Base-by-base conservation (phyloP, 2,888 invertebrate genomes). In the Cryptocephalus primarius region DNA sequence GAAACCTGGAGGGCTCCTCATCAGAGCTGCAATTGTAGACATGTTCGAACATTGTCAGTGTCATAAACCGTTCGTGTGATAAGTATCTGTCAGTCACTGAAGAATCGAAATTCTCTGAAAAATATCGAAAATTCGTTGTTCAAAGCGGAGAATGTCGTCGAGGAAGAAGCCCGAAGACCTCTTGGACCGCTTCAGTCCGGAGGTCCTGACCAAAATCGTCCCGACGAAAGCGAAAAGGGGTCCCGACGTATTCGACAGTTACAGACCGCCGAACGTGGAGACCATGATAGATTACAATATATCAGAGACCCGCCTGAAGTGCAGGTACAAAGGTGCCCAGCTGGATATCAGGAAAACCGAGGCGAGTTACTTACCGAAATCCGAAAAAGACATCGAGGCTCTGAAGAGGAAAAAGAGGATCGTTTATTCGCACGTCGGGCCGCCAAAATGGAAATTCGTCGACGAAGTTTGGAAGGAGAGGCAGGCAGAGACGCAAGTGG, bases 401-500 rank as follows among this genome's bases (percentile, higher is more conserved):
- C 36, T 11, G 3, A n/a, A 36, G 36, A 11, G n/a, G 12, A n/a
- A 4, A 4, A 42, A 43, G 12, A 22, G 38, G n/a, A 32, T 34
- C 4, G 12, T 11, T 1, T 44, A 34, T 38, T 47, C 43, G 8
- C 39, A 42, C 38, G 62, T 62, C 6, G 50, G 60, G 22, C 60
- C 59, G 8, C 63, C 66, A 1, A 58, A 60, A 38, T 62, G 56
- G 57, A 50, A 55, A 43, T 65, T 60, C 48, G n/a, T 59, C 9
- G 63, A 65, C 13, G 65, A 66, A 52, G 57, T 56, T 34, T 59
- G 56, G 53, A 47, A 50, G 34, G 52, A 52, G 31, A 48, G 54
- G 38, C 46, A 55, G 41, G 52, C 54, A 36, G 42, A 50, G 36
- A 22, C 48, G 38, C 57, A 61, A 45, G 40, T 43, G n/a, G 33